Evolutionary conservation across 2,113 vertebrate species (phyloP).

Genomic region (Girardinichthys multiradiatus): DNA sequence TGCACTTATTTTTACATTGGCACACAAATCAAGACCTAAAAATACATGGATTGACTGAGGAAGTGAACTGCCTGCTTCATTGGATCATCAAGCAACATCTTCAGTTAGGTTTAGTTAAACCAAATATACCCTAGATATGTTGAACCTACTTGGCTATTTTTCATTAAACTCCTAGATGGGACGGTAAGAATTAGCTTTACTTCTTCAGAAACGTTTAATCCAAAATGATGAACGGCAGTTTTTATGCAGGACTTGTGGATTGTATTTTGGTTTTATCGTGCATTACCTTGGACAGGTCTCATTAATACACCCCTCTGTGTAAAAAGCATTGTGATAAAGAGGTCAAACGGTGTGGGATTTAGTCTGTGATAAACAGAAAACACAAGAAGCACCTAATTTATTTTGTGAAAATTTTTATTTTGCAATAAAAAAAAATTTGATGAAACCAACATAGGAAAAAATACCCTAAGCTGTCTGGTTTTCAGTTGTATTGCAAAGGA

Average conservation of each 20-base stretch:
- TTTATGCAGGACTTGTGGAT: no score
- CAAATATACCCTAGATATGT: neutral
- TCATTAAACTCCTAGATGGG: neutral
- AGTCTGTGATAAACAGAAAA: neutral
- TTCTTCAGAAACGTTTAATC: no score
- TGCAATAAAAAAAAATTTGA: neutral
- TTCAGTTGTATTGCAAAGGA: constrained; percentile 21
- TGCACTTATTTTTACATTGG: no score
- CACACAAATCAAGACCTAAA: no score
- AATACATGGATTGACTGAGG: no score
- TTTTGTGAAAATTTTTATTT: neutral
- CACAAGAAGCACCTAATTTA: neutral
- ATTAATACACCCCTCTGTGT: neutral
- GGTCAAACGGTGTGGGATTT: no score
- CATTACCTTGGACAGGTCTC: neutral
- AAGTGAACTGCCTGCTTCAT: no score
- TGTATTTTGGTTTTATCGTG: no score
- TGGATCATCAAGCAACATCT: no score
- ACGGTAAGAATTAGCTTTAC: no score
- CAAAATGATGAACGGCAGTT: no score
- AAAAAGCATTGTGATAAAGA: no score
- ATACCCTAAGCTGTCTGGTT: constrained; percentile 14
- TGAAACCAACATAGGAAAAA: constrained; percentile 4
- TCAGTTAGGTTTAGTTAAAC: neutral
- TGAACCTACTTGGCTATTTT: neutral